Base-by-base conservation (phyloP, 2,888 invertebrate genomes). In the Lithophane leautieri region DNA sequence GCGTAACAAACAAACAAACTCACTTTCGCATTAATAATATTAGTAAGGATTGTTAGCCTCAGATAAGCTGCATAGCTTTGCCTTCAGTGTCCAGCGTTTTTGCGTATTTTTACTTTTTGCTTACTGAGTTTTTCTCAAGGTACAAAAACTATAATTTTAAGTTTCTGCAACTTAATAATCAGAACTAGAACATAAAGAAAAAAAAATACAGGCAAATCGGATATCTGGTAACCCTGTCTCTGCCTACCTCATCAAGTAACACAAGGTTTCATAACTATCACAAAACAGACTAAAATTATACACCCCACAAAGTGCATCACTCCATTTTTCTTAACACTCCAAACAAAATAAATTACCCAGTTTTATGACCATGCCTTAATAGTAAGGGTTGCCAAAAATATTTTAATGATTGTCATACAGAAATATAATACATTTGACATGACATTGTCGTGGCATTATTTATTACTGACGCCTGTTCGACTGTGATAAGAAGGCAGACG, bases 321-420 rank as follows among this genome's bases (percentile, higher is more conserved):
- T 65, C n/a, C 16, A 14, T 28, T 44, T 9, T 2, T 61, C 7
- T 58, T 52, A 14, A 61, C 28, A 68, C 25, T 61, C 19, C 3
- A 28, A 22, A n/a, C 19, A 50, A 4, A 78, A 50, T 50, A 69
- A 61, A 61, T 65, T 3, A 72, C 54, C 19, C 40, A 70, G 16
- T 70, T 16, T 9, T 79, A 50, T 66, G 61, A 22, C 58, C 54
- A 11, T 34, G 66, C 72, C 76, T 74, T 71, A 69, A 80, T n/a
- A 66, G 52, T 1, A 11, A 70, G 74, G 54, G 84, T 66, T 87
- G 87, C 84, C 85, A 87, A 85, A 87, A 82, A 78, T 76, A 79
- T 79, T 56, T 65, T 71, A 80, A 71, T 71, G 52, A 72, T 70
- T 78, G 65, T 77, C 79, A 77, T 63, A 78, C 62, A 78, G 22